These are phyloP conservation scores for Potorous gilbertii DNA, from an alignment of 2,797 vertebrate genomes.

Conservation along the genomic window DNA sequence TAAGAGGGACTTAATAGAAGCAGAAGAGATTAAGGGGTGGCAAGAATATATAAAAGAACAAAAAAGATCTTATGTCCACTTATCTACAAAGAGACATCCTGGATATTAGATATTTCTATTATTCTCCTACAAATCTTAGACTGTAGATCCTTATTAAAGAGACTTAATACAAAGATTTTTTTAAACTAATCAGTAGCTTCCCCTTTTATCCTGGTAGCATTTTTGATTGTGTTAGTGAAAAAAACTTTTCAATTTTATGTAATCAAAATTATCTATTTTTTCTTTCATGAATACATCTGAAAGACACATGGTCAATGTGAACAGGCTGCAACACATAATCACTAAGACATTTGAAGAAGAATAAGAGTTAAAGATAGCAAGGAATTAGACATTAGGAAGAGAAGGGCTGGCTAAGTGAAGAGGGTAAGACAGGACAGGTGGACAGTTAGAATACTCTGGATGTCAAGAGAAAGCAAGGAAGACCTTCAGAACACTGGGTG, in stretches of 20 bases:
- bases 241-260: background rate
- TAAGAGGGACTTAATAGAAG: background rate
- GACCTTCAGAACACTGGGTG: background rate
- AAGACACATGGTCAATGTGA: background rate
- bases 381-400: background rate
- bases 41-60: background rate
- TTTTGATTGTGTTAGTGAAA: background rate
- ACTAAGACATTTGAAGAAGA: background rate
- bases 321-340: background rate
- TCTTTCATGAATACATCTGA: background rate
- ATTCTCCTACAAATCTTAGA: background rate
- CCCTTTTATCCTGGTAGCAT: background rate
- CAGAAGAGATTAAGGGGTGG: background rate
- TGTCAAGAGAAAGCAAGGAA: background rate
- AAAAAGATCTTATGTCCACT: background rate
- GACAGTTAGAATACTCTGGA: background rate
- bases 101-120: background rate
- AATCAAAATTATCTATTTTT: background rate
- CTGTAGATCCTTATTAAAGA: background rate
- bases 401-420: background rate
- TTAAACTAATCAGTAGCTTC: background rate
- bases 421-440: background rate
- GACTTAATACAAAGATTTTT: background rate
- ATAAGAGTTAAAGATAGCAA: background rate
- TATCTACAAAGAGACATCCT: background rate